Evolutionary conservation across 2,797 vertebrate species (phyloP).

Genomic region (Pempheris klunzingeri): DNA sequence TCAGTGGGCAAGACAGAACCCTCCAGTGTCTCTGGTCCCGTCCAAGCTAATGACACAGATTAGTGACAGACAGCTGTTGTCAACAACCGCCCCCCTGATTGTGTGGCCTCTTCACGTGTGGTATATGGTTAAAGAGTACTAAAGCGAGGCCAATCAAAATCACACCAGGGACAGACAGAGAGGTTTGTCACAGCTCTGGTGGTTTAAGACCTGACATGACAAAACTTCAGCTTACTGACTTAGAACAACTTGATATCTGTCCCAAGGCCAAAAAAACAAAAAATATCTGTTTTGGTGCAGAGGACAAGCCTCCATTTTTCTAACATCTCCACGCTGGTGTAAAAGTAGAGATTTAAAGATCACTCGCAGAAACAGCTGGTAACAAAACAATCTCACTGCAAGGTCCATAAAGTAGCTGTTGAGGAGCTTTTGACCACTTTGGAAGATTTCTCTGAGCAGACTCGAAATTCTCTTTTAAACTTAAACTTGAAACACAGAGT

Average conservation of each 20-base stretch:
- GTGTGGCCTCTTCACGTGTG: neutral
- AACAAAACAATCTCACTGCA: neutral
- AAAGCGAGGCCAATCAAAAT: neutral
- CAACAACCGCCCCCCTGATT: constrained; percentile 3
- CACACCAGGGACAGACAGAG: neutral
- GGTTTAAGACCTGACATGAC: neutral
- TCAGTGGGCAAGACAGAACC: constrained; percentile 31
- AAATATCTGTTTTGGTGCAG: neutral
- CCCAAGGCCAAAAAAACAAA: neutral
- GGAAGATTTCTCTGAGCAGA: neutral
- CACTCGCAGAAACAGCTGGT: neutral
- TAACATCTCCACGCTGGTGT: no score
- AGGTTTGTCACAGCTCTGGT: neutral
- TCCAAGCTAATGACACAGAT: constrained; percentile 47
- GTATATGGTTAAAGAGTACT: neutral
- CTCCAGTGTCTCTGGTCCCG: constrained; percentile 4
- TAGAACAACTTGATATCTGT: neutral
- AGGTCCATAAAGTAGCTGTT: neutral
- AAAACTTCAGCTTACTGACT: neutral
- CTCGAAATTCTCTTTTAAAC: neutral
- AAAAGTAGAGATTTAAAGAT: neutral
- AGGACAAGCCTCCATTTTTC: neutral
- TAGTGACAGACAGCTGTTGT: constrained; percentile 69
- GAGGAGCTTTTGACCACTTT: neutral
- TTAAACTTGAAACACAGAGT: neutral